Conservation (phyloP, 2,113 vertebrate genomes). For the Muscicapa adusta region DNA sequence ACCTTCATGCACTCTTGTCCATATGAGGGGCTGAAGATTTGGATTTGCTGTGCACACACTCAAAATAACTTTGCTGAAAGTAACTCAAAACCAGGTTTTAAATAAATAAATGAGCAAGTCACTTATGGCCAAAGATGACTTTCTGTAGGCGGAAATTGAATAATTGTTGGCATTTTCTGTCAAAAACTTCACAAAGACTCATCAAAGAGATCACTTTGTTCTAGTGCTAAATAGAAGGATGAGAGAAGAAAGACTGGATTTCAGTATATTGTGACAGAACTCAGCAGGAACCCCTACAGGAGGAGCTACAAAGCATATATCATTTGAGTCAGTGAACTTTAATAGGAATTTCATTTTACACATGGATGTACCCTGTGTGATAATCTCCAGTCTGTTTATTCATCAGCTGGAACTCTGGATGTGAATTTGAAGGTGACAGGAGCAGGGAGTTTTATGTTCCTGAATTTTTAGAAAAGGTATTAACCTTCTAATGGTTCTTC, state of each 20-base stretch:
- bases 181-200: slow-evolving; percentile 10
- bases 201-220: slow-evolving; percentile 11
- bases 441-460: slow-evolving; percentile 20
- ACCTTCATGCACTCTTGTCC: not conserved
- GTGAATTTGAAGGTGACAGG: slow-evolving; percentile 39
- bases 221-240: not conserved
- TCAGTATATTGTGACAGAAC: slow-evolving; percentile 44
- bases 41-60: rapidly evolving
- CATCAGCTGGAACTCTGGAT: slow-evolving; percentile 50
- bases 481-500: slow-evolving; percentile 33
- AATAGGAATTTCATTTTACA: slow-evolving; percentile 61
- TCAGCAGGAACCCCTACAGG: slow-evolving; percentile 49
- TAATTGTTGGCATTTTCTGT: slow-evolving; percentile 10
- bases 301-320: slow-evolving; percentile 51
- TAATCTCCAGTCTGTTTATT: slow-evolving; percentile 66
- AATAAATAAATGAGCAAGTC: not conserved
- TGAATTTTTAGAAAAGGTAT: not conserved
- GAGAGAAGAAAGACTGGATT: slow-evolving; percentile 33
- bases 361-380: slow-evolving; percentile 40
- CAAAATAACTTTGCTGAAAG: not conserved
- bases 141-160: not conserved
- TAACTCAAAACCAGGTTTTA: not conserved
- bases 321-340: slow-evolving; percentile 61
- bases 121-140: not conserved
- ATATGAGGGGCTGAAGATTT: not conserved